These are phyloP conservation scores for Umimayanthus kanabou DNA, from an alignment of 92 coral and sea anemone species.

Conservation along the genomic window DNA sequence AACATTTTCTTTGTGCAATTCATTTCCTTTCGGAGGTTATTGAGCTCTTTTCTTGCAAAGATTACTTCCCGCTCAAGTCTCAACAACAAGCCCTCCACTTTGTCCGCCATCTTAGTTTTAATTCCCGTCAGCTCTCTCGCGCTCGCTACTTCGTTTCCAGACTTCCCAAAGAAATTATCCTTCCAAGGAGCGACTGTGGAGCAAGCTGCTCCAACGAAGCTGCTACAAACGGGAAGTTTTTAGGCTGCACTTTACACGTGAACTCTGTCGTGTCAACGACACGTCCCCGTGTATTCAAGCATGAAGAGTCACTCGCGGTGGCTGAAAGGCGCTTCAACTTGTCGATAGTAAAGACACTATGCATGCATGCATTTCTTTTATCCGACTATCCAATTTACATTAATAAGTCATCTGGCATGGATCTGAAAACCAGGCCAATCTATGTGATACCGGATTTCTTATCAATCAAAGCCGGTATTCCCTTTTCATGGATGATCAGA, in stretches of 20 bases:
- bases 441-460: constrained; percentile 31
- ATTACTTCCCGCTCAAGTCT: constrained; percentile 49
- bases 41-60: constrained; percentile 65
- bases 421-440: constrained; percentile 41
- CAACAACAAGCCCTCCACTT: constrained; percentile 23
- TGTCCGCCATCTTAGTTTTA: constrained; percentile 38
- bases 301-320: neutral
- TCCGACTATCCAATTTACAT: constrained; percentile 24
- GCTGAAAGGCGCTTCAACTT: constrained; percentile 11
- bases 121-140: constrained; percentile 34
- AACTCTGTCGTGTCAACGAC: neutral
- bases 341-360: constrained; percentile 1
- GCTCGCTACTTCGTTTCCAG: constrained; percentile 24
- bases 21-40: constrained; percentile 62
- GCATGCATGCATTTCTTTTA: constrained; percentile 32
- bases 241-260: neutral
- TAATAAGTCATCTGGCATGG: constrained; percentile 40
- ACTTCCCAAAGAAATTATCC: constrained; percentile 7
- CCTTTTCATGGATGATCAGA: neutral
- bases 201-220: neutral
- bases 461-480: constrained; percentile 42
- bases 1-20: constrained; percentile 53
- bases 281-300: constrained; percentile 26
- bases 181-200: neutral
- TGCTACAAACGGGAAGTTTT: constrained; percentile 26